These are phyloP conservation scores for Acomys russatus DNA, from an alignment of 2,797 vertebrate species.

Conservation along the genomic window DNA sequence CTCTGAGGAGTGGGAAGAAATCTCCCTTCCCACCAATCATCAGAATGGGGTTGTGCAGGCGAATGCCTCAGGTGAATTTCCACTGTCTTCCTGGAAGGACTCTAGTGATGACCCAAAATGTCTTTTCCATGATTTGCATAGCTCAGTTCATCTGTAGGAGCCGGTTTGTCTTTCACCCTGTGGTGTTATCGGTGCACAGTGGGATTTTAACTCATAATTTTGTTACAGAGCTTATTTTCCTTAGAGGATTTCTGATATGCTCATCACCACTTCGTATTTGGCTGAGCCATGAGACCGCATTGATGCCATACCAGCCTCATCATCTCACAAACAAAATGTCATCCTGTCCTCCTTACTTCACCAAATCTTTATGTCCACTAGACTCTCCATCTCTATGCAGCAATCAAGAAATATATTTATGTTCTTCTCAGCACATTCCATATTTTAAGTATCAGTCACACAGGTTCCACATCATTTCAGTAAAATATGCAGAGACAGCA, in stretches of 20 bases:
- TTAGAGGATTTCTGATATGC: background rate
- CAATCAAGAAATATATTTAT: constrained; percentile 62
- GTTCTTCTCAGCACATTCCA: background rate
- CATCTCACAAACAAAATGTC: background rate
- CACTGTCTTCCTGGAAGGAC: background rate
- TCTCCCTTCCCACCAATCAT: background rate
- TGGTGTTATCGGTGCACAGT: background rate
- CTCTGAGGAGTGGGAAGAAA: background rate
- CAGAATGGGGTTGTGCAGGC: background rate
- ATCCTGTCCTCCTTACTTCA: background rate
- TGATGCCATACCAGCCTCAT: background rate
- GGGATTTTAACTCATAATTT: background rate
- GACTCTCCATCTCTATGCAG: background rate
- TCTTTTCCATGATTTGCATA: background rate
- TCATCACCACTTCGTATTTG: background rate
- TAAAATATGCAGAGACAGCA: background rate
- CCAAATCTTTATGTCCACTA: background rate
- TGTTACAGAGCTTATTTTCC: background rate
- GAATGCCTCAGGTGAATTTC: background rate
- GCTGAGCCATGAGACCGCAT: accelerated
- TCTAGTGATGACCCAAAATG: background rate
- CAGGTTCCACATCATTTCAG: constrained; percentile 41
- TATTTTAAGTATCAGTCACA: constrained; percentile 50
- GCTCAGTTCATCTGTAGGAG: background rate
- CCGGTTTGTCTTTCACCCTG: background rate